A percentile compares a stretch with the other conserved stretches of the same genome.
These are phyloP conservation scores for Tipula helvola DNA, from an alignment of 2,888 invertebrate genomes.

Conservation along the genomic window DNA sequence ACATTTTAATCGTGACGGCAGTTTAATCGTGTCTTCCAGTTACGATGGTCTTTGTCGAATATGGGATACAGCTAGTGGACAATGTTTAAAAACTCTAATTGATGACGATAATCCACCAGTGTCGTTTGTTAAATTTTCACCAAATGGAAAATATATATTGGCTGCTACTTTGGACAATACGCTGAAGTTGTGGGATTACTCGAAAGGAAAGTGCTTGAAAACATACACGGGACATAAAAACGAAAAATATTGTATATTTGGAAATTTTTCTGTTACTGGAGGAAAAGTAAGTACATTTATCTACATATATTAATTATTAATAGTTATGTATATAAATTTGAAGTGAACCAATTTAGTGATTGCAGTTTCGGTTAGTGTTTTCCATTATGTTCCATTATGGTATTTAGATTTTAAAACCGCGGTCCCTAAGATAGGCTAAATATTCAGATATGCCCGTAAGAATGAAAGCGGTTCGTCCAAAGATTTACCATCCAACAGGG, in stretches of 20 bases:
- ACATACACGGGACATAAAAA: conserved; percentile 98
- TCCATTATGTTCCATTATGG: no score
- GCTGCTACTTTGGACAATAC: conserved; percentile 98
- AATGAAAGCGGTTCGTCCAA: no score
- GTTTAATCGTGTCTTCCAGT: conserved; percentile 95
- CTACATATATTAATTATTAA: no score
- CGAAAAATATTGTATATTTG: conserved; percentile 99
- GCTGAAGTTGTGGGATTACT: conserved; percentile 97
- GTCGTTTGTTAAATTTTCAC: conserved; percentile 98
- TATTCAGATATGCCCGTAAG: no score
- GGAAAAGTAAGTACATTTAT: conserved; percentile 63
- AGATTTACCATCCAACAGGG: no score
- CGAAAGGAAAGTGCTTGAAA: conserved; percentile 95
- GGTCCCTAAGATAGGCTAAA: no score
- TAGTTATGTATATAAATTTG: no score
- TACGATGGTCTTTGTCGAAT: conserved; percentile 99
- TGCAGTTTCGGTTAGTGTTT: no score
- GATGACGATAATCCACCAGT: conserved; percentile 99
- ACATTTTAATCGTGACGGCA: conserved; percentile 96
- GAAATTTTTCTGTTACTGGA: conserved; percentile 98
- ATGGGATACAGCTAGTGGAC: conserved; percentile 99
- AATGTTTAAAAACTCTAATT: conserved; percentile 96
- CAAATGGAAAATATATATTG: conserved; percentile 97
- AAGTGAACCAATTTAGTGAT: no score
- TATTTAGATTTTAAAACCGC: no score